Evolutionary conservation across 2,113 vertebrate species (phyloP).

Genomic region (Poicephalus gulielmi): DNA sequence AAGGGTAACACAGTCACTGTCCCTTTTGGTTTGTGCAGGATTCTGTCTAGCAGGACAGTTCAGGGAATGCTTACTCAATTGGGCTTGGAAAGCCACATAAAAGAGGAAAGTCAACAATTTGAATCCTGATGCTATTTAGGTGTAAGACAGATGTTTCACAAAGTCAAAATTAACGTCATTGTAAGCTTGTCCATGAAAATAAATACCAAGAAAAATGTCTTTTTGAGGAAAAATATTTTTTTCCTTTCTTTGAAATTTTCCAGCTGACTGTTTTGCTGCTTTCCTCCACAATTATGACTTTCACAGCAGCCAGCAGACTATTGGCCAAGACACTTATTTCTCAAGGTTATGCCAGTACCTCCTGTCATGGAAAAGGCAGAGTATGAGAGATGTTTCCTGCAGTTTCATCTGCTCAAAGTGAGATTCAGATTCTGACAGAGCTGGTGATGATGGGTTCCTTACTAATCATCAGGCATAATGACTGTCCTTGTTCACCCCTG

Average conservation of each 20-base stretch:
- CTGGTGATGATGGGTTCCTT: not conserved
- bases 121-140: not conserved
- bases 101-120: not conserved
- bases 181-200: not conserved
- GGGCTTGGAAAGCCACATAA: not conserved
- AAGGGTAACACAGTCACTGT: not conserved
- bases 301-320: not conserved
- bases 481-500: not conserved
- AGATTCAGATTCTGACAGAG: not conserved
- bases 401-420: not conserved
- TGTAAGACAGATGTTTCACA: not conserved
- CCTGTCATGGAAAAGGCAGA: not conserved
- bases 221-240: fast-evolving
- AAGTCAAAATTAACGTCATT: not conserved
- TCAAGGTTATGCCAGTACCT: not conserved
- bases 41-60: not conserved
- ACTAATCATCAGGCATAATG: not conserved
- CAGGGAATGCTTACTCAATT: not conserved
- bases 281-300: not conserved
- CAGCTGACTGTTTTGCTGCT: not conserved
- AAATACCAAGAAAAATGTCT: not conserved
- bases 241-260: not conserved
- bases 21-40: not conserved
- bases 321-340: not conserved
- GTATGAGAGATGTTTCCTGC: not conserved